Conservation (phyloP, 1,140 invertebrate genomes). For the Centruroides vittatus region DNA sequence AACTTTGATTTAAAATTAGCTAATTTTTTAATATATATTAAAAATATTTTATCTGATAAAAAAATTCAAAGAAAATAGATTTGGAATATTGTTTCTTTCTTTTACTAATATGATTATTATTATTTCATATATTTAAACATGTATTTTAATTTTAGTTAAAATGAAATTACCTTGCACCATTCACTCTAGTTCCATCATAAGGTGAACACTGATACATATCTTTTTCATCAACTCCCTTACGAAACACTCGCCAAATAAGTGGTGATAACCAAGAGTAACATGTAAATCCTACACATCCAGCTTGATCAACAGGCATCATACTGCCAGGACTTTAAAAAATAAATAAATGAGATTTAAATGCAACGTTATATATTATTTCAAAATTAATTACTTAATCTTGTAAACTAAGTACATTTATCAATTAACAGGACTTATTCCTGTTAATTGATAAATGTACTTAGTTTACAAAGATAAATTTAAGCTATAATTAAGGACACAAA, state of each 20-base stretch:
- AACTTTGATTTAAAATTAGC: too few relatives aligned
- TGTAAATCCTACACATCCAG: slow-evolving; percentile 39
- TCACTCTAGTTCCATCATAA: slow-evolving; percentile 34
- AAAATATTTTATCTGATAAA: too few relatives aligned
- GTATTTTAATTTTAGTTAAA: slow-evolving; percentile 2
- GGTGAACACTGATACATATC: slow-evolving; percentile 37
- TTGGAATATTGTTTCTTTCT: too few relatives aligned
- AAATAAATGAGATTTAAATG: not conserved
- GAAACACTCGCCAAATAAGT: slow-evolving; percentile 39
- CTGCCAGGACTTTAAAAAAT: slow-evolving; percentile 18
- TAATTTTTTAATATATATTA: too few relatives aligned
- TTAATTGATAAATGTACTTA: too few relatives aligned
- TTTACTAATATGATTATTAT: too few relatives aligned
- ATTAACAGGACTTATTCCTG: too few relatives aligned
- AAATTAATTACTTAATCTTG: too few relatives aligned
- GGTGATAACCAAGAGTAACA: slow-evolving; percentile 43
- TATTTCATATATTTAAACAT: slow-evolving; percentile 4
- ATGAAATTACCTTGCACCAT: slow-evolving; percentile 22
- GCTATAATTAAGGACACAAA: too few relatives aligned
- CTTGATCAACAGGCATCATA: slow-evolving; percentile 33
- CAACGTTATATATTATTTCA: not conserved
- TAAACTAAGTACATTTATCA: too few relatives aligned
- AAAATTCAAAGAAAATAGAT: too few relatives aligned
- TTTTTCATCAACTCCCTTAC: slow-evolving; percentile 29
- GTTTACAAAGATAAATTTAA: too few relatives aligned